A percentile compares a stretch with the other conserved stretches of the same genome.
Evolutionary conservation across 2,888 invertebrate genomes (phyloP).

Genomic region (Spodoptera picta): DNA sequence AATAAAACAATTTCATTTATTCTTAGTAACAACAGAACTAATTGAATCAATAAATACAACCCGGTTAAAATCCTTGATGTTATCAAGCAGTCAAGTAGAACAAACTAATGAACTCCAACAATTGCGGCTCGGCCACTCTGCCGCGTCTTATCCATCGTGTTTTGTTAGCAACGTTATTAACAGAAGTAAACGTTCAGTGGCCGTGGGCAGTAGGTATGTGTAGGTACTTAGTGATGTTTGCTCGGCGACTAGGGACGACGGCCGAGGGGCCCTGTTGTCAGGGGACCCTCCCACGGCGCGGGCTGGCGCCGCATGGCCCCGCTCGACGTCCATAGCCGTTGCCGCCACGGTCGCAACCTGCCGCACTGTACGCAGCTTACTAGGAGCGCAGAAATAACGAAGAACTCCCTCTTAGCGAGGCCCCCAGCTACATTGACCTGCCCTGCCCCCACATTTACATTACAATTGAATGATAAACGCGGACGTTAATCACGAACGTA

Average conservation of each 20-base stretch:
- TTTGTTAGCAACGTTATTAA: slow-evolving; percentile 44
- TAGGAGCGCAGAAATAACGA: slow-evolving; percentile 72
- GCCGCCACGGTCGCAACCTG: slow-evolving; percentile 70
- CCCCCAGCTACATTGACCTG: slow-evolving; percentile 55
- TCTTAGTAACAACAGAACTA: slow-evolving; percentile 9
- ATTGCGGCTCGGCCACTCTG: slow-evolving; percentile 19
- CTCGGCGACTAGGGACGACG: slow-evolving; percentile 45
- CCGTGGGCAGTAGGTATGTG: slow-evolving; percentile 51
- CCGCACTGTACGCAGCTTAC: slow-evolving; percentile 83
- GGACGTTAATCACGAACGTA: slow-evolving; percentile 9
- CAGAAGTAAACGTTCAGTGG: slow-evolving; percentile 49
- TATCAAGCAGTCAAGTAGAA: slow-evolving; percentile 9
- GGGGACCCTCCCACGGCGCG: slow-evolving; percentile 58
- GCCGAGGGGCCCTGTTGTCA: slow-evolving; percentile 52
- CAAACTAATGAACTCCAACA: slow-evolving; percentile 35
- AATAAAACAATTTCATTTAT: slow-evolving; percentile 19
- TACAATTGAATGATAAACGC: slow-evolving; percentile 14
- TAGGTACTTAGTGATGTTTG: slow-evolving; percentile 53
- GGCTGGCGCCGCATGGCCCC: slow-evolving; percentile 32
- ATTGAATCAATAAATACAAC: slow-evolving; percentile 17
- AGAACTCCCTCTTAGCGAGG: slow-evolving; percentile 53
- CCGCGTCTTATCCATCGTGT: slow-evolving; percentile 29
- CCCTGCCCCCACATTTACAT: slow-evolving; percentile 46
- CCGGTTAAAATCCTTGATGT: slow-evolving; percentile 14
- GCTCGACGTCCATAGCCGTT: slow-evolving; percentile 50